Conservation (phyloP, 37 sponge, comb jelly and placozoan species). For the Aplysina aerophoba region DNA sequence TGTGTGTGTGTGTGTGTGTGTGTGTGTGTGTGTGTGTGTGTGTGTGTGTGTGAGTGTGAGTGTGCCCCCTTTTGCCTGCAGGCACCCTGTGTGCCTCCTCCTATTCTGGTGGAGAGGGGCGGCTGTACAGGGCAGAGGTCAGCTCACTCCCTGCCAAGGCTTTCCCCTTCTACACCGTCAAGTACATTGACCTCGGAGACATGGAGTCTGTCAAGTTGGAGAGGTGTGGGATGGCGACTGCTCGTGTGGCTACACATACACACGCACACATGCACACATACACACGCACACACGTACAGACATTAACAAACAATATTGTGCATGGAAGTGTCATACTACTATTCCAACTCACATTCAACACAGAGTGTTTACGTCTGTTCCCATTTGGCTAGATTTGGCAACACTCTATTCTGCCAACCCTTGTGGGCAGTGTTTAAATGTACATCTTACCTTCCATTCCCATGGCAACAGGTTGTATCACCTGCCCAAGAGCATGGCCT, state of each 20-base stretch:
- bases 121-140: conserved; percentile 12
- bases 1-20: too few species aligned
- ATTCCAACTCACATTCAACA: too few species aligned
- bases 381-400: too few species aligned
- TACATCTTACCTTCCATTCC: too few species aligned
- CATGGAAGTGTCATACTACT: too few species aligned
- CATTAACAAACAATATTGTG: too few species aligned
- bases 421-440: too few species aligned
- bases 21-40: too few species aligned
- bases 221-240: not conserved
- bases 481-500: not conserved
- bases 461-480: not conserved
- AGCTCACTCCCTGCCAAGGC: not conserved
- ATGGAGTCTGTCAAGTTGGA: not conserved
- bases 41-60: too few species aligned
- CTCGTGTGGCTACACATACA: not conserved
- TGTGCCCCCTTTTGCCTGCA: not conserved
- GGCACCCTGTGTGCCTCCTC: conserved; percentile 4
- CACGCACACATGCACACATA: not conserved
- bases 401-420: too few species aligned
- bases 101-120: not conserved
- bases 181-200: conserved; percentile 18
- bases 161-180: conserved; percentile 12
- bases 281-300: not conserved
- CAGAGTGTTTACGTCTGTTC: too few species aligned